Base-by-base conservation (phyloP, 2,888 invertebrate species). In the Sminthurides aquaticus region DNA sequence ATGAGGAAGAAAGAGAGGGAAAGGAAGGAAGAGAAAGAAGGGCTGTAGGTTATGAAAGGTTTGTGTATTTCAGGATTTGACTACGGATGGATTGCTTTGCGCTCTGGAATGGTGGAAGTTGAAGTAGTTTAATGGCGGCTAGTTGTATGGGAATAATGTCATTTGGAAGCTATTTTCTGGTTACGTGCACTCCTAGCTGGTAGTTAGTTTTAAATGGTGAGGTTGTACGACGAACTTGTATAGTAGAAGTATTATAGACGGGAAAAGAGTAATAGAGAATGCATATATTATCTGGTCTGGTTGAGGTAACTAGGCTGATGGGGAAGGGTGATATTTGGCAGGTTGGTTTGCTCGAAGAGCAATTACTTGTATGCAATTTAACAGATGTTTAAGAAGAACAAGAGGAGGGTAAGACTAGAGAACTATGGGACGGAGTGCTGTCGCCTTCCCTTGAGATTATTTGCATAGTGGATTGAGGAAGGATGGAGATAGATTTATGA, bases 91-190 rank as follows among this genome's bases (percentile, higher is more conserved):
- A 52, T 34, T 11, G 43, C 43, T 34, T 34, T 34, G 43, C 15
- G 43, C 43, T 15, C 5, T 34, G 8, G n/a, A n/a, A n/a, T n/a
- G n/a, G n/a, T n/a, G n/a, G 5, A 5, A 5, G 8, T 34, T 34
- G 43, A 18, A 15, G 18, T 52, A 22, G 52, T 20, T 52, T 52
- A 52, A 52, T 52, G 52, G 22, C 43, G 43, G 43, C 5, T 11
- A 34, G 8, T 15, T 11, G 43, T 5, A 52, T 52, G 52, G 22
- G 52, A 52, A 52, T 15, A 52, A 52, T 15, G 52, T 18, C 52
- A 52, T 52, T 52, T 52, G 52, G 52, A 52, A 52, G 52, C 52
- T 52, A 52, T 52, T 52, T 52, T 52, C 52, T 52, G 52, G 20
- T 52, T 52, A 52, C 52, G 18, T 52, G 52, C 18, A 52, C 43